Percentiles rank a stretch among this genome's conserved stretches.
Evolutionary conservation across 2,888 invertebrate genomes (phyloP).

Genomic region (Lacanobia oleracea): DNA sequence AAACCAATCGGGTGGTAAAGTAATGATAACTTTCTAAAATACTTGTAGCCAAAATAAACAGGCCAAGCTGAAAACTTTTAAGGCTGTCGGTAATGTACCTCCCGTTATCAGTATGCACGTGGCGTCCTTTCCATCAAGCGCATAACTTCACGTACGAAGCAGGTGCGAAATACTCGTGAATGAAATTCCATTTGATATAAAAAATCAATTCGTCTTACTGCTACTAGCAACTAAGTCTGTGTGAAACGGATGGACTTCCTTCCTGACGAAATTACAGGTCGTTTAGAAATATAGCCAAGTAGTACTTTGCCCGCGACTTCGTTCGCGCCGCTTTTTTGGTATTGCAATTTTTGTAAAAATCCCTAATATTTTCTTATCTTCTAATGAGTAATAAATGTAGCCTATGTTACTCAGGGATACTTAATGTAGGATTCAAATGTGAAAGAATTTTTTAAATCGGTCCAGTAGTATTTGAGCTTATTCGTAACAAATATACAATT

Average conservation of each 20-base stretch:
- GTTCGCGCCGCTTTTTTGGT: no score
- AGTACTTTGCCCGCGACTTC: no score
- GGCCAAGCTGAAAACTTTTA: slow-evolving; percentile 42
- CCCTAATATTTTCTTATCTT: no score
- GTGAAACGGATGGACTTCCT: slow-evolving; percentile 31
- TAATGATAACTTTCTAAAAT: slow-evolving; percentile 27
- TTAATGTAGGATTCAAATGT: no score
- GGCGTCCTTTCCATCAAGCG: slow-evolving; percentile 69
- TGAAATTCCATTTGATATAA: slow-evolving; percentile 48
- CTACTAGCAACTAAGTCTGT: slow-evolving; percentile 7
- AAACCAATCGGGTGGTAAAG: not conserved
- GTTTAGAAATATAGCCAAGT: not conserved
- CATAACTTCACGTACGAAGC: slow-evolving; percentile 79
- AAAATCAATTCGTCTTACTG: slow-evolving; percentile 4
- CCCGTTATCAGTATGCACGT: slow-evolving; percentile 72
- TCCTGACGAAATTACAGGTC: slow-evolving; percentile 26
- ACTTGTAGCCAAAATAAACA: slow-evolving; percentile 35
- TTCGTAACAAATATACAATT: no score
- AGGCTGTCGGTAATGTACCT: slow-evolving; percentile 28
- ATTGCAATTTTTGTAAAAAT: no score
- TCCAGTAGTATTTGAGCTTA: no score
- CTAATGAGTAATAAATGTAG: no score
- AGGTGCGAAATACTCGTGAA: slow-evolving; percentile 75
- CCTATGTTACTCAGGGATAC: no score
- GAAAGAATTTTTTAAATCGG: no score